Percentiles rank a stretch among this genome's conserved stretches.
phyloP scores from a whole-genome alignment of 2,113 vertebrate genomes.

The Micromys minutus region DNA sequence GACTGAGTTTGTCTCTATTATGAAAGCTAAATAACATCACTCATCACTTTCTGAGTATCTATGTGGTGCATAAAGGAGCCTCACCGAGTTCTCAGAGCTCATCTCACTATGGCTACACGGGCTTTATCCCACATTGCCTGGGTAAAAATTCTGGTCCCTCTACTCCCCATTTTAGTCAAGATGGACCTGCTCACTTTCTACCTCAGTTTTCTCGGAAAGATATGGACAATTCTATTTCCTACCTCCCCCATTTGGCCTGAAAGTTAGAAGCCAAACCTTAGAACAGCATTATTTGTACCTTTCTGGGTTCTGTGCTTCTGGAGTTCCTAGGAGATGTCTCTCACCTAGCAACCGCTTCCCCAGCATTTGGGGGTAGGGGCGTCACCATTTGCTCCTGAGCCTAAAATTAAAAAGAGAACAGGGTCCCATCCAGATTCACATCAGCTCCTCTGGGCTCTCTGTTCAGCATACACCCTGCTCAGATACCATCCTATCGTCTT shows the following conservation, averaged over 20 bases:
- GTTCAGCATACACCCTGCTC: not conserved
- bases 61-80: not conserved
- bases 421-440: not conserved
- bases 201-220: slow-evolving; percentile 17
- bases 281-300: not conserved
- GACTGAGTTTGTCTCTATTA: not conserved
- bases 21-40: not conserved
- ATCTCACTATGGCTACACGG: not conserved
- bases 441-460: too few species aligned
- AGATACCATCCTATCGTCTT: not conserved
- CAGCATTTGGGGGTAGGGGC: not conserved
- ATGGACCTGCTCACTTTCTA: not conserved
- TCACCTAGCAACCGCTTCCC: not conserved
- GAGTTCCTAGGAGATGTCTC: not conserved
- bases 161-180: not conserved
- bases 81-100: not conserved
- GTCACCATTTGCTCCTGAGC: not conserved
- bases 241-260: not conserved
- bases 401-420: not conserved
- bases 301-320: not conserved
- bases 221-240: not conserved
- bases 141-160: not conserved
- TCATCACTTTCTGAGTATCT: not conserved
- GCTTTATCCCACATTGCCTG: not conserved
- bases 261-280: not conserved